phyloP scores from a whole-genome alignment of 2,888 invertebrate species.

The Antitype chi region DNA sequence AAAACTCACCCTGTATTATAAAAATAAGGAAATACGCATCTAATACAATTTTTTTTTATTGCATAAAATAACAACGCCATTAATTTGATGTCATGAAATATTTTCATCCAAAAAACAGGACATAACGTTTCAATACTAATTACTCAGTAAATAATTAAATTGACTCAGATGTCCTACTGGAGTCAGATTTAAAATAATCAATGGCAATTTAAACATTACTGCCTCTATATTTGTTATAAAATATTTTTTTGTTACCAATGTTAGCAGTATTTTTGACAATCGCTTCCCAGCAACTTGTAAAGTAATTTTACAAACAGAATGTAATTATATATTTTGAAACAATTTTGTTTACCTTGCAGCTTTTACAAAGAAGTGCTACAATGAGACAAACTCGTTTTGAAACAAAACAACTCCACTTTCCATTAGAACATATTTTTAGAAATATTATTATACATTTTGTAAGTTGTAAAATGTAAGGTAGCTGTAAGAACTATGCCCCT shows the following conservation, averaged over 20 bases:
- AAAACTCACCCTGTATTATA: slow-evolving; percentile 9
- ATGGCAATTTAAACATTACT: slow-evolving; percentile 1
- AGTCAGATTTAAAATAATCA: not conserved
- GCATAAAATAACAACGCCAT: not conserved
- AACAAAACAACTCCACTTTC: not conserved
- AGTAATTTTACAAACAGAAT: not conserved
- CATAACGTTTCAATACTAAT: not conserved
- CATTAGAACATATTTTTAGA: slow-evolving; percentile 23
- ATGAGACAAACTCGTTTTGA: not conserved
- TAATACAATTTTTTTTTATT: not conserved
- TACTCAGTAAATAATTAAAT: slow-evolving; percentile 3
- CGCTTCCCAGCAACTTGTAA: slow-evolving; percentile 5
- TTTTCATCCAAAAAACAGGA: not conserved
- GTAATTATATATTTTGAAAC: not conserved
- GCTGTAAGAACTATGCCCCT: slow-evolving; percentile 16
- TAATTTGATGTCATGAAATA: not conserved
- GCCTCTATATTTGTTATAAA: not conserved
- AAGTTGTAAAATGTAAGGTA: slow-evolving; percentile 40
- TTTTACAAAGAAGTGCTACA: slow-evolving; percentile 10
- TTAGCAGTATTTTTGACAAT: slow-evolving; percentile 12
- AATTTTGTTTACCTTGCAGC: slow-evolving; percentile 7
- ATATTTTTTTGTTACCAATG: slow-evolving; percentile 1
- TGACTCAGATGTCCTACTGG: too few species aligned
- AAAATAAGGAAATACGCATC: not conserved
- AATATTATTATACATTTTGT: slow-evolving; percentile 29